A percentile compares a stretch with the other conserved stretches of the same genome.
Conservation (phyloP, 2,113 vertebrate genomes). For the Pedionomus torquatus region DNA sequence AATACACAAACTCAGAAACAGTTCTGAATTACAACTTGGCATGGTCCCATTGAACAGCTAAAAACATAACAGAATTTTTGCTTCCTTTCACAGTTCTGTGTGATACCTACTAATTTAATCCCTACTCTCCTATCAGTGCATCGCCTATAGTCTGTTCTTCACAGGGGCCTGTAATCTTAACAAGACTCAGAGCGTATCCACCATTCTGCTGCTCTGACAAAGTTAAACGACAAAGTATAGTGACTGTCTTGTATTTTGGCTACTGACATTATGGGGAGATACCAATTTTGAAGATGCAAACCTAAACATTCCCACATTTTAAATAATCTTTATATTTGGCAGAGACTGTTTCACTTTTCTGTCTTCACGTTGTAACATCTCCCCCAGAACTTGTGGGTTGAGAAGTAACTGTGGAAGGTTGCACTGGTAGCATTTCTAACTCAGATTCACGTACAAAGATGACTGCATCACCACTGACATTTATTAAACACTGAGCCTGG, state of each 20-base stretch:
- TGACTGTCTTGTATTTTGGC: constrained; percentile 19
- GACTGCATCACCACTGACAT: constrained; percentile 95
- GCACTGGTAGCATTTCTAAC: constrained; percentile 76
- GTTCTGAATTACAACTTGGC: not conserved
- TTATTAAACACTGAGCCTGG: constrained; percentile 98
- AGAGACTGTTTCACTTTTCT: not conserved
- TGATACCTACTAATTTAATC: not conserved
- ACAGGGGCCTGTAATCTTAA: not conserved
- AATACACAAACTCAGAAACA: not conserved
- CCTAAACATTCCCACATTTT: not conserved
- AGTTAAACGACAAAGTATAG: not conserved
- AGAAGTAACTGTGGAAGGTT: constrained; percentile 43
- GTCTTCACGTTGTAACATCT: constrained; percentile 83
- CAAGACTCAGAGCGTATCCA: not conserved
- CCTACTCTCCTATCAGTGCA: not conserved
- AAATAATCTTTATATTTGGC: not conserved
- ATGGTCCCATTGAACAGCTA: not conserved
- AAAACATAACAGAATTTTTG: not conserved
- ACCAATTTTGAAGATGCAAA: constrained; percentile 44
- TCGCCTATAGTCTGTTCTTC: not conserved
- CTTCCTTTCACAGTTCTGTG: not conserved
- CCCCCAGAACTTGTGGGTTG: constrained; percentile 71
- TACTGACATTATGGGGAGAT: not conserved
- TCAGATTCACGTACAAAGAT: constrained; percentile 91
- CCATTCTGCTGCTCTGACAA: not conserved